These are phyloP conservation scores for Chymomyza costata DNA, from an alignment of 1,140 invertebrate species.

Conservation along the genomic window DNA sequence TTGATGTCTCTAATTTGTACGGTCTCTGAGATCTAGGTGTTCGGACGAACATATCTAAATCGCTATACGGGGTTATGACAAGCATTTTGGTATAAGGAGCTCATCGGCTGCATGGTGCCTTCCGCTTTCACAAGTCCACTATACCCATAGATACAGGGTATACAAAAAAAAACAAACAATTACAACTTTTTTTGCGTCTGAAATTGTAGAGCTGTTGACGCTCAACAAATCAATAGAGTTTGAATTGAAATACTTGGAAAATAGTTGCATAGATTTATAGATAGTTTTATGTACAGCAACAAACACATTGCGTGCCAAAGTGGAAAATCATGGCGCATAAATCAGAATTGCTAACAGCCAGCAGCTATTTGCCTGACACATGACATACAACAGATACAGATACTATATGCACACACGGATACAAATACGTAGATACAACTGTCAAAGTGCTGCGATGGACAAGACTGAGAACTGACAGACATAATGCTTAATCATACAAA, in stretches of 20 bases:
- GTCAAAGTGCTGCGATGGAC: constrained; percentile 1
- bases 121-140: no score
- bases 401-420: constrained; percentile 30
- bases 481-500: constrained; percentile 4
- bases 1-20: no score
- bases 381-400: constrained; percentile 65
- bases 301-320: constrained; percentile 54
- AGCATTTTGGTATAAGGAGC: no score
- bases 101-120: no score
- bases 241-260: constrained; percentile 50
- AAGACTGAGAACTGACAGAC: constrained; percentile 9
- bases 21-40: no score
- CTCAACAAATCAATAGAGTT: constrained; percentile 68
- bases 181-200: no score
- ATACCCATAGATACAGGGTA: no score
- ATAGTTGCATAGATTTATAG: constrained; percentile 56
- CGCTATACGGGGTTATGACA: no score
- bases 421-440: constrained; percentile 11
- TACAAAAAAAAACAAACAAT: no score
- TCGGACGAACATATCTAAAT: no score
- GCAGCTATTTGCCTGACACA: constrained; percentile 60
- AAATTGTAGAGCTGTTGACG: constrained; percentile 55
- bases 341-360: constrained; percentile 56
- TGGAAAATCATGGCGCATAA: constrained; percentile 72
- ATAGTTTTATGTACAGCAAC: constrained; percentile 5